Evolutionary conservation across 2,888 invertebrate genomes (phyloP).

Genomic region (Euplagia quadripunctaria): DNA sequence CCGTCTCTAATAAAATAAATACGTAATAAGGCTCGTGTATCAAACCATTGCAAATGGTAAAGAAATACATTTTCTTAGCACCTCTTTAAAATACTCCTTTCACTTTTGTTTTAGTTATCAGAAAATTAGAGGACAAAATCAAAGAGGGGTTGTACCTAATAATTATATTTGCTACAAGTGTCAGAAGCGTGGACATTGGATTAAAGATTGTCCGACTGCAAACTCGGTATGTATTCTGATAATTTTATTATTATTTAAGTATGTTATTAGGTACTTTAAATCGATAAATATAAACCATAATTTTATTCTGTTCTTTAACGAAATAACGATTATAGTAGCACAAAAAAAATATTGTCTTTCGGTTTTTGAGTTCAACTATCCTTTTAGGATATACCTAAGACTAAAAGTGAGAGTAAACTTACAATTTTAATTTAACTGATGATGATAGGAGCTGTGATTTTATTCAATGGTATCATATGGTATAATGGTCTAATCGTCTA

Average conservation of each 20-base stretch:
- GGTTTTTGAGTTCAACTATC: background rate
- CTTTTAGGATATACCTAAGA: background rate
- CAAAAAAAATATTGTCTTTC: background rate
- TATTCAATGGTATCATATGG: too few relatives aligned
- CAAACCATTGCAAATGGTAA: background rate
- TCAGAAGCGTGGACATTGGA: constrained; percentile 98
- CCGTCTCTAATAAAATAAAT: too few relatives aligned
- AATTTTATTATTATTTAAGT: background rate
- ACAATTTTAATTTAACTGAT: too few relatives aligned
- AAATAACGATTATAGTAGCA: background rate
- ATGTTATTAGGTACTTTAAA: background rate
- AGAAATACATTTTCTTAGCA: background rate
- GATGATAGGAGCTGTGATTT: too few relatives aligned
- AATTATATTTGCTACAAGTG: constrained; percentile 98
- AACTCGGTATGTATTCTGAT: constrained; percentile 72
- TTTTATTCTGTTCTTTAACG: background rate
- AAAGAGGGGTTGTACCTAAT: constrained; percentile 96
- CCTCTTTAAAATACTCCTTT: background rate
- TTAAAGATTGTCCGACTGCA: constrained; percentile 96
- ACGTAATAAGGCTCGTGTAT: background rate
- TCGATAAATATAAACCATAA: background rate
- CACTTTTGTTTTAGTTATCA: constrained; percentile 90
- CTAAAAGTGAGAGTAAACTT: background rate
- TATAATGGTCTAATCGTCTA: too few relatives aligned
- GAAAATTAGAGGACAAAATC: constrained; percentile 95